Evolutionary conservation across 2,113 vertebrate genomes (phyloP), one percentile per base, ranked within the genome.

Genomic region (Lepisosteus oculatus): DNA sequence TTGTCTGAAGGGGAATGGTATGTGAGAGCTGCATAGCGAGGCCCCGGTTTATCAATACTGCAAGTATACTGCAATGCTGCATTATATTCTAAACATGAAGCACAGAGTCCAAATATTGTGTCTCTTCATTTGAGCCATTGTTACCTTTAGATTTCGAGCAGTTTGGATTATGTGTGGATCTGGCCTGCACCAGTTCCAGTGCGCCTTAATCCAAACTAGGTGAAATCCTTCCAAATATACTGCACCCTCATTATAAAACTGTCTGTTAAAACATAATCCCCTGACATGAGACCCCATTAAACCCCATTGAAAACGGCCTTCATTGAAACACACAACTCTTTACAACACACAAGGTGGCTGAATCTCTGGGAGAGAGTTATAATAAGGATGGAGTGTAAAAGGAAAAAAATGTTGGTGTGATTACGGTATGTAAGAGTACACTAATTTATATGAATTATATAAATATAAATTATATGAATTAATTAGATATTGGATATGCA

Each of bases 201-300:
- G 43, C 69, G 73, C 55, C 45, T 51, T 44, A 68, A 61, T 70
- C 55, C 56, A 47, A 55, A 68, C 44, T 62, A 71, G 29, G n/a
- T 70, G 69, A 69, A 57, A 14, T 71, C 61, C 69, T 76, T 82
- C 77, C 72, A 76, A 79, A 62, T 63, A 74, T 55, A 80, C 71
- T 74, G 73, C 57, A 59, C n/a, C 12, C 57, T 59, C 57, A 59
- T 59, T 59, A 59, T 59, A 15, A 59, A 59, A 59, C 57, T 59
- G 13, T 59, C 70, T 73, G 62, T 51, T 57, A 42, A 71, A 54
- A 43, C 56, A 12, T 81, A 70, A 82, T 65, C 77, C 67, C 83
- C 59, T 80, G 47, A 17, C 42, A 12, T 42, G 65, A 76, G 74
- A 77, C 77, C 78, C 73, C 77, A 61, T 61, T 29, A 29, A 29